A percentile compares a stretch with the other conserved stretches of the same genome.
phyloP scores from a whole-genome alignment of 2,113 vertebrate species.

The Mormyrus iriodes region DNA sequence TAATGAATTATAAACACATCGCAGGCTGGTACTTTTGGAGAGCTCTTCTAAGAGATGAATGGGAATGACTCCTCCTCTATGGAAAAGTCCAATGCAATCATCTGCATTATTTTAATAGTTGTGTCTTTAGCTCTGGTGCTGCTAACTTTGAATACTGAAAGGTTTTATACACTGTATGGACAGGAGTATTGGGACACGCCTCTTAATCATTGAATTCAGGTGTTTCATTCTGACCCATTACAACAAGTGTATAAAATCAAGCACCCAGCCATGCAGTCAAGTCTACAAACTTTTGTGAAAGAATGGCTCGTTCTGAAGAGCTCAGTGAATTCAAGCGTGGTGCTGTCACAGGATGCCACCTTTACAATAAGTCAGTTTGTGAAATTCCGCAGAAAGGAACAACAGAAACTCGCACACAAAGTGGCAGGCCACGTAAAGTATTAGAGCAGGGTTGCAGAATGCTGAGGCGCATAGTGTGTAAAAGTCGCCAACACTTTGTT shows the following conservation, averaged over 20 bases:
- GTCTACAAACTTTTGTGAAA: background rate
- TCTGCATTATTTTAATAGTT: background rate
- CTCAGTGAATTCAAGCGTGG: background rate
- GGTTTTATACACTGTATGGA: background rate
- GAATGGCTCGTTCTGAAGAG: background rate
- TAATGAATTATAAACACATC: background rate
- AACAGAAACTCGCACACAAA: background rate
- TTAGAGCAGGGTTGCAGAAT: background rate
- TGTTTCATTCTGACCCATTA: background rate
- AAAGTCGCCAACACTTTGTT: background rate
- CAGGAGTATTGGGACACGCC: background rate
- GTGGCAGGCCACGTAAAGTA: background rate
- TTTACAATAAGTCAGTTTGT: background rate
- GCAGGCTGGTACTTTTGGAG: background rate
- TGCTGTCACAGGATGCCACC: background rate
- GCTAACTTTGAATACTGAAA: background rate
- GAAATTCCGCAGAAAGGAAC: no score
- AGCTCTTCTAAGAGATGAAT: background rate
- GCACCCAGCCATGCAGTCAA: background rate
- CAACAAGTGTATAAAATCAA: background rate
- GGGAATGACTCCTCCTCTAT: background rate
- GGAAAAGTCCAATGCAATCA: background rate
- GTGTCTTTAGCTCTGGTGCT: background rate
- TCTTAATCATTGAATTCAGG: background rate
- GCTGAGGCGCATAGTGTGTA: no score